Evolutionary conservation across 1,140 invertebrate genomes (phyloP), one percentile per base, ranked within the genome.

Genomic region (Armadillidium nasatum): DNA sequence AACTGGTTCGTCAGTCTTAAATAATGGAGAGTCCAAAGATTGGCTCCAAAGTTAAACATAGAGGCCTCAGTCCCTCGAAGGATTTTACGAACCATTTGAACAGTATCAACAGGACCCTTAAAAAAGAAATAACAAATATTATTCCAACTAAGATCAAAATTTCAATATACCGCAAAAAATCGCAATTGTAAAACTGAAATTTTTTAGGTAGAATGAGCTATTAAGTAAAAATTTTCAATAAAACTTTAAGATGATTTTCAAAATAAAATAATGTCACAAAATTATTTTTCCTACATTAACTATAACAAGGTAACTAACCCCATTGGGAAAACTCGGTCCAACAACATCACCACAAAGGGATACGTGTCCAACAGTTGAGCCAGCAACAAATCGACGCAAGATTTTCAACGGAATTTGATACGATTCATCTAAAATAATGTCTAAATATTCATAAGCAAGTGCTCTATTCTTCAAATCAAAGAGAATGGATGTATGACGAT

Each of bases 331-430:
- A 6, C 83, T 80, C 13, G 88, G 88, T 0, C 88, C 88, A 54
- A 89, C 86, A 9, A 90, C 84, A 84, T 89, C 88, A 82, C 88
- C 88, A 87, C 81, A 76, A 0, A 98, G 85, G 1, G 92, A 92
- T n/a, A 98, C 88, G 10, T 88, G 88, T 10, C 94, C 95, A 80
- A 88, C 89, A 82, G 96, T 96, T 0, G 95, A 98, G 4, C 87
- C 88, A 72, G 86, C 88, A n/a, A 90, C 86, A 82, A 88, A 90
- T 22, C 87, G 83, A 75, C 88, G 84, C 73, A 85, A 85, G 78
- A 85, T 83, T 70, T 87, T 82, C 77, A 88, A 87, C 0, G 89
- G 89, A 71, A 88, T 86, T 9, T 87, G 84, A 54, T 88, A 89
- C 71, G 86, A 84, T 83, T 90, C 88, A 54, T 89, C 88, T 6